Conservation (phyloP, 2,797 vertebrate genomes). For the Loris lydekkerianus region DNA sequence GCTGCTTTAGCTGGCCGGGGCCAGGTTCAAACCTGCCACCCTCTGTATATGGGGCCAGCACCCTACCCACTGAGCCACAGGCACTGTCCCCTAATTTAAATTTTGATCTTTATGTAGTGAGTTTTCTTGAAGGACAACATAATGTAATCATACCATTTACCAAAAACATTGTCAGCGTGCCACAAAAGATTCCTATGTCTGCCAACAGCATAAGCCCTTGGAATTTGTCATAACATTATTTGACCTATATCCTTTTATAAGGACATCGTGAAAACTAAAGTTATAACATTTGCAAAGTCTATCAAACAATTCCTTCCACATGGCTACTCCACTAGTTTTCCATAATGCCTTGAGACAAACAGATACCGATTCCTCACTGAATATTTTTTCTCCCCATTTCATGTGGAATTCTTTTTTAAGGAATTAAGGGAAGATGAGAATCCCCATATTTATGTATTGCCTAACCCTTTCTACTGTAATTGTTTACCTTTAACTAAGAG, state of each 20-base stretch:
- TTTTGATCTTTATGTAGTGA: constrained; percentile 15
- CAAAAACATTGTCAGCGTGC: background rate
- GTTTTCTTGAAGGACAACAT: constrained; percentile 37
- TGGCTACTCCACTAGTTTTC: background rate
- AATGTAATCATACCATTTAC: background rate
- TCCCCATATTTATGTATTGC: constrained; percentile 65
- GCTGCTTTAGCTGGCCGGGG: too few relatives aligned
- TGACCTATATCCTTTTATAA: constrained; percentile 29
- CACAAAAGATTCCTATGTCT: background rate
- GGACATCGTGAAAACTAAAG: background rate
- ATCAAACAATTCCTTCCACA: background rate
- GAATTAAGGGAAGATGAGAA: background rate
- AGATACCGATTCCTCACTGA: background rate
- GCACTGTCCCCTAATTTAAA: background rate
- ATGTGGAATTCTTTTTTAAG: constrained; percentile 24
- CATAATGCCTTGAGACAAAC: background rate
- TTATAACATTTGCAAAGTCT: constrained; percentile 19
- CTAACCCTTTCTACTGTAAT: rapidly evolving
- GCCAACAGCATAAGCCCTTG: background rate
- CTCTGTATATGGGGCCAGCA: too few relatives aligned
- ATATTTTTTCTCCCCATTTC: constrained; percentile 1
- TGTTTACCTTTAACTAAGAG: constrained; percentile 52
- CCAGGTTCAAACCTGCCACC: too few relatives aligned
- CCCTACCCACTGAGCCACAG: too few relatives aligned
- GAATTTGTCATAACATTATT: background rate